Percentiles rank a stretch among this genome's conserved stretches.
phyloP scores from a whole-genome alignment of 2,797 vertebrate species.

The Alexandromys oeconomus region DNA sequence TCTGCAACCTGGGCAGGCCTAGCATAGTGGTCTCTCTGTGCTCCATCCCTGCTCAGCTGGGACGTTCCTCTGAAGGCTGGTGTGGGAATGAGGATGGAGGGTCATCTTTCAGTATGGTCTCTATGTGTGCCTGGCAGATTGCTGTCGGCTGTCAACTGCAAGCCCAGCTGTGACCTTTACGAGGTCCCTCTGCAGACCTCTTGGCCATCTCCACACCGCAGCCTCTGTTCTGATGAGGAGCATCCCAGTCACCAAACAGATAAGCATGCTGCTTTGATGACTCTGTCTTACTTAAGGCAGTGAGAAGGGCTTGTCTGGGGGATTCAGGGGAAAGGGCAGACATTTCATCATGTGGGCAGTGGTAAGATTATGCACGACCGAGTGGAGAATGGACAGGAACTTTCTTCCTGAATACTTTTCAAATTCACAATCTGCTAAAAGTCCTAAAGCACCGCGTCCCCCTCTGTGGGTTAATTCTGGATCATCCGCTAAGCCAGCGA shows the following conservation, averaged over 20 bases:
- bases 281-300: background rate
- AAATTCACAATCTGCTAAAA: conserved; percentile 22
- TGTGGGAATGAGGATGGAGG: background rate
- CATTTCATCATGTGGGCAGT: background rate
- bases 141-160: no score
- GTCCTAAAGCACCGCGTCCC: conserved; percentile 2
- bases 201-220: background rate
- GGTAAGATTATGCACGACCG: background rate
- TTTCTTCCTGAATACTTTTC: background rate
- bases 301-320: background rate
- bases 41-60: background rate
- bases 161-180: background rate
- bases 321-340: background rate
- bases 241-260: background rate
- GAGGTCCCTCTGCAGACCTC: background rate
- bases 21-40: background rate
- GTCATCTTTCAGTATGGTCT: background rate
- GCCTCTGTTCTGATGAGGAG: background rate
- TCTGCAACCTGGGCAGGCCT: background rate
- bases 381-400: background rate
- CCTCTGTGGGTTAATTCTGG: conserved; percentile 64
- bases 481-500: conserved; percentile 57
- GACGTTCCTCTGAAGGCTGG: background rate
- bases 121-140: background rate
- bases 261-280: background rate